Percentiles rank a stretch among this genome's conserved stretches.
Conservation (phyloP, 1,140 invertebrate species). For the Platyscapa corneri region DNA sequence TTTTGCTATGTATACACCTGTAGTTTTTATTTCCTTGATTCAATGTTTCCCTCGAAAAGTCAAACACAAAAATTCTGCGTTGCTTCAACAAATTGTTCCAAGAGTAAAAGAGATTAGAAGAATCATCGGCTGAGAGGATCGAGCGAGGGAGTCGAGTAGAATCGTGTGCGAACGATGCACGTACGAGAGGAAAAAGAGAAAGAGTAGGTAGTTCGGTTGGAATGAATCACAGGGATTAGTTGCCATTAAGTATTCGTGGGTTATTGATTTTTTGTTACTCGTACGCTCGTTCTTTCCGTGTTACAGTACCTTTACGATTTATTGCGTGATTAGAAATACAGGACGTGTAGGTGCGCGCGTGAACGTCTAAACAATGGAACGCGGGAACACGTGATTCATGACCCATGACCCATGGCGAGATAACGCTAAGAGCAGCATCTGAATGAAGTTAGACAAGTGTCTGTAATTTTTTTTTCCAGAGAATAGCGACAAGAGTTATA, state of each 20-base stretch:
- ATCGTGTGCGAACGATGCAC: too few species aligned
- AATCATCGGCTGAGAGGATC: not conserved
- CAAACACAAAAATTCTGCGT: not conserved
- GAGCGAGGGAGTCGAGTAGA: not conserved
- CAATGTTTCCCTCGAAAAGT: too few species aligned
- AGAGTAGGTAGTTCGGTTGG: not conserved
- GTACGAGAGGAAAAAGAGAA: not conserved
- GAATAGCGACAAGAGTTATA: not conserved
- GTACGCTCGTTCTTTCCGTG: not conserved
- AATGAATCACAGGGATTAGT: slow-evolving; percentile 43
- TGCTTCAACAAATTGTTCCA: not conserved
- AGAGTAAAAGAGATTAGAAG: not conserved
- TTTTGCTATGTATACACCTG: too few species aligned
- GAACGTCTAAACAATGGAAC: not conserved
- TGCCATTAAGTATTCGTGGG: slow-evolving; percentile 13
- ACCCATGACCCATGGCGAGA: not conserved
- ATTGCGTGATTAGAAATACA: slow-evolving; percentile 13
- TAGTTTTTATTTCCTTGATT: too few species aligned
- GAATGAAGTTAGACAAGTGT: not conserved
- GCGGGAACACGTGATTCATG: slow-evolving; percentile 22
- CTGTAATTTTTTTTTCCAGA: not conserved
- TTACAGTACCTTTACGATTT: not conserved
- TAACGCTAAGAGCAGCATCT: not conserved
- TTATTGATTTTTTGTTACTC: slow-evolving; percentile 37
- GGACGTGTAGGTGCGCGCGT: not conserved